A percentile compares a stretch with the other conserved stretches of the same genome.
Conservation (phyloP, 2,797 vertebrate species). For the Microctenopoma steveboyesi region DNA sequence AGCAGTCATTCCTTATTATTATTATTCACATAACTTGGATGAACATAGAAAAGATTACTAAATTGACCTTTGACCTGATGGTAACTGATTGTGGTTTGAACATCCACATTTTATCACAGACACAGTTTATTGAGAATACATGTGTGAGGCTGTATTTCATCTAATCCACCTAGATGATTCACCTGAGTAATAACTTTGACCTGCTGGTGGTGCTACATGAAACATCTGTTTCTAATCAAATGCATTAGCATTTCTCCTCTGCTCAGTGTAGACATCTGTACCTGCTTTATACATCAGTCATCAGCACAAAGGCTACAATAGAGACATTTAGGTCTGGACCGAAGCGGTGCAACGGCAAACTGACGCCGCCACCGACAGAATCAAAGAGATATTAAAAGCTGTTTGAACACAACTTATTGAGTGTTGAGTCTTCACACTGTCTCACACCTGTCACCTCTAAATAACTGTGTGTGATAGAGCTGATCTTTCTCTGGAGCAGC, state of each 20-base stretch:
- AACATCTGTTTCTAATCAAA: background rate
- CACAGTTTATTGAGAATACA: background rate
- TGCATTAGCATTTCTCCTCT: background rate
- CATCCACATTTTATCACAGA: too few relatives aligned
- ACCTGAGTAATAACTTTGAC: background rate
- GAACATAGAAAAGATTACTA: too few relatives aligned
- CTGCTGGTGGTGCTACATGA: background rate
- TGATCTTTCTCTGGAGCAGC: conserved; percentile 36
- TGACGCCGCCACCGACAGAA: background rate
- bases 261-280: background rate
- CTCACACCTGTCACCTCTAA: conserved; percentile 38
- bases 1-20: too few relatives aligned
- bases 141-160: too few relatives aligned
- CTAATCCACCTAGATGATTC: background rate
- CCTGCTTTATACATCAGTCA: background rate
- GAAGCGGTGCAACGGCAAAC: background rate
- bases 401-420: conserved; percentile 2
- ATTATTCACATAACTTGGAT: background rate
- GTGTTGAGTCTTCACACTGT: conserved; percentile 12
- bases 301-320: too few relatives aligned
- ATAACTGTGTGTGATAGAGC: conserved; percentile 30
- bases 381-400: background rate
- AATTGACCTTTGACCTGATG: too few relatives aligned
- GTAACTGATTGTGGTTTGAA: too few relatives aligned
- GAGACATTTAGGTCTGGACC: conserved; percentile 8